phyloP scores from a whole-genome alignment of 2,888 invertebrate genomes.

The Ornithoptera alexandrae region DNA sequence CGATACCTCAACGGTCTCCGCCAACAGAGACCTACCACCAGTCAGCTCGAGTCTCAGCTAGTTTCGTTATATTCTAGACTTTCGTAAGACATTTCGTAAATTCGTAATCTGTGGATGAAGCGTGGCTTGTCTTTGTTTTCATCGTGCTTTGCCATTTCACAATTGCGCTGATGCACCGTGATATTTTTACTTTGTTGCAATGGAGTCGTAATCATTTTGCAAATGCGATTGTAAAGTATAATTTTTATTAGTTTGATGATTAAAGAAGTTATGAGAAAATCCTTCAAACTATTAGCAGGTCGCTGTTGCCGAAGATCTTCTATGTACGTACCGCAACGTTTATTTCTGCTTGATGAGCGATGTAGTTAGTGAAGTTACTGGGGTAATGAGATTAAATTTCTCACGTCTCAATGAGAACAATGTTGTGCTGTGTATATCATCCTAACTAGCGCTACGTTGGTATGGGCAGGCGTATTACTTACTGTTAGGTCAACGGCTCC shows the following conservation, averaged over 20 bases:
- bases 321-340: too few species aligned
- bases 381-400: neutral
- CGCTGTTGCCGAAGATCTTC: too few species aligned
- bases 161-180: constrained; percentile 6
- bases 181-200: constrained; percentile 3
- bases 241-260: neutral
- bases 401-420: too few species aligned
- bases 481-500: too few species aligned
- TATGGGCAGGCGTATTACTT: too few species aligned
- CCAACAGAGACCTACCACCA: too few species aligned
- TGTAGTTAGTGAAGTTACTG: neutral
- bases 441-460: too few species aligned
- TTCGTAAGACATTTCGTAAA: constrained; percentile 11
- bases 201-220: neutral
- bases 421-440: too few species aligned
- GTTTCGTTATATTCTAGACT: neutral
- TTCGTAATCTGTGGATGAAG: constrained; percentile 2
- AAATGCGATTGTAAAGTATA: neutral
- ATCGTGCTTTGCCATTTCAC: constrained; percentile 8
- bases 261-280: neutral
- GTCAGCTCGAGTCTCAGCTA: neutral
- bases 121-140: constrained; percentile 10
- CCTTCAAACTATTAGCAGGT: too few species aligned
- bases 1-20: too few species aligned
- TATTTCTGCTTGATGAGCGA: too few species aligned